Evolutionary conservation across 2,888 invertebrate species (phyloP), one percentile per base, ranked within the genome.

Genomic region (Bedellia somnulentella): DNA sequence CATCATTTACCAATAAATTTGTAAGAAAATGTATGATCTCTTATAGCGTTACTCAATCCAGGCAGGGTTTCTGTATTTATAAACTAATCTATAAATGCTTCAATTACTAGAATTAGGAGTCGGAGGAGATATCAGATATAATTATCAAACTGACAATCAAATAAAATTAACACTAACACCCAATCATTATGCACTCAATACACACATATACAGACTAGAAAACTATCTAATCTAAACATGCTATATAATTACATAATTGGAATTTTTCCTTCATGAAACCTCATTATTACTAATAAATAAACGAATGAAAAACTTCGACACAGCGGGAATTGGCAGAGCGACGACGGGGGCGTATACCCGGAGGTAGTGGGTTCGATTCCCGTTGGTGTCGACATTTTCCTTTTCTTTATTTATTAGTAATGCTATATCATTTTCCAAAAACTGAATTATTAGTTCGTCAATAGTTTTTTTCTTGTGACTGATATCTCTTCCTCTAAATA

Each of bases 51-150:
- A 5, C 18, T 6, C 8, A 18, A 18, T 6, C 18, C 18, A 66
- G 54, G 57, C 68, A 71, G 70, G 68, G 67, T 67, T 61, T 47
- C 40, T 49, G 34, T 44, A 45, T 46, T 15, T n/a, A n/a, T n/a
- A n/a, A n/a, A 38, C 37, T 37, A 43, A 43, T 48, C 49, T 45
- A 55, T 45, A 47, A 52, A 53, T 58, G 63, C 68, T 70, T 68
- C 64, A 67, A 70, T 68, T 67, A 67, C 43, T 68, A 63, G 59
- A 15, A 15, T 15, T 21, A 22, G 4, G 11, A 24, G 15, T n/a
- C 11, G 11, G 14, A 10, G 17, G n/a, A n/a, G 57, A 49, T 59
- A 64, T 63, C 57, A 59, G 51, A 49, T 43, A 30, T n/a, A n/a
- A n/a, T n/a, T n/a, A 45, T 43, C 40, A 35, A n/a, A 13, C 15